Conservation (phyloP, 2,113 vertebrate genomes). For the Dromiciops gliroides region DNA sequence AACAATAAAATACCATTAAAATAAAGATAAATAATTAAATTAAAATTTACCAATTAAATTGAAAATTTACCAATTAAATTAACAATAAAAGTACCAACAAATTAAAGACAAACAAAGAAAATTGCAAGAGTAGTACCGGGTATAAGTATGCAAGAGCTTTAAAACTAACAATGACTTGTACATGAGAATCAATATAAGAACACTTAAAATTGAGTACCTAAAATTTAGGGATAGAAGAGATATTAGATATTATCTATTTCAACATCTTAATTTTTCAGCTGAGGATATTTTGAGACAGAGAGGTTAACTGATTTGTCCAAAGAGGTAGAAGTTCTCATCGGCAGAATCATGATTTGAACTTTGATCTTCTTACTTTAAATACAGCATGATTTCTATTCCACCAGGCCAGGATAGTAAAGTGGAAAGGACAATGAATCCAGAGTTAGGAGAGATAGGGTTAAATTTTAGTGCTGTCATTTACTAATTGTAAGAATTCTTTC, state of each 20-base stretch:
- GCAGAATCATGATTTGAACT: background rate
- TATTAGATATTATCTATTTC: background rate
- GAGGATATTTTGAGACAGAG: background rate
- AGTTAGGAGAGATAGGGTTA: background rate
- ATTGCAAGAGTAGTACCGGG: too few species aligned
- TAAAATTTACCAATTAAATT: too few species aligned
- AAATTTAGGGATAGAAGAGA: background rate
- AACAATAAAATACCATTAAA: too few species aligned
- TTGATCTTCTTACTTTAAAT: background rate
- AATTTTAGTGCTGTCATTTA: background rate
- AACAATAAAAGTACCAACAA: too few species aligned
- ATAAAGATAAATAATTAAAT: too few species aligned
- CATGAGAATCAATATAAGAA: too few species aligned
- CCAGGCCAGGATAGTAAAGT: background rate
- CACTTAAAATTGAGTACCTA: background rate
- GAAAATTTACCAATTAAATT: too few species aligned
- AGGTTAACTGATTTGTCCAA: background rate
- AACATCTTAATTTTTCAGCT: conserved; percentile 13
- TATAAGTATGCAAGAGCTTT: too few species aligned
- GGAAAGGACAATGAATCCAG: background rate
- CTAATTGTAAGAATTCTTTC: background rate
- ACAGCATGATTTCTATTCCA: background rate
- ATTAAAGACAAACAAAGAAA: too few species aligned
- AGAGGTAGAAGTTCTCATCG: background rate
- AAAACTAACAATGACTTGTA: too few species aligned